A percentile compares a stretch with the other conserved stretches of the same genome.
These are phyloP conservation scores for Protaetia brevitarsis DNA, from an alignment of 1,140 invertebrate species.

Conservation along the genomic window DNA sequence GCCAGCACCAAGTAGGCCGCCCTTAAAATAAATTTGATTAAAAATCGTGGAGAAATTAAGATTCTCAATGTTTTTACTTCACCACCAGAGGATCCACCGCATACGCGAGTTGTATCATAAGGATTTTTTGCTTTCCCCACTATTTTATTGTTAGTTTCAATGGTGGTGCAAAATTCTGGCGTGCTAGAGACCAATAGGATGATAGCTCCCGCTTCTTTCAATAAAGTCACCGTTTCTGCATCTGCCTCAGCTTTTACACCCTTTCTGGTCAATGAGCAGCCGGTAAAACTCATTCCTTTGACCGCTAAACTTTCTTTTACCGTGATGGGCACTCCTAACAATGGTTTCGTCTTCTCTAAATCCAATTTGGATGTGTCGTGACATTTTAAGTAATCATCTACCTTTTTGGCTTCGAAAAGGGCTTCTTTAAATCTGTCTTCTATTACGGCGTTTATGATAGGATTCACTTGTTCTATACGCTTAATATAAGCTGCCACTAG, in stretches of 20 bases:
- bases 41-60: not conserved
- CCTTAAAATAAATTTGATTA: constrained; percentile 54
- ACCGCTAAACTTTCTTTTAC: constrained; percentile 70
- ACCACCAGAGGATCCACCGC: constrained; percentile 76
- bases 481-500: constrained; percentile 65
- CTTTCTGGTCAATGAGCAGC: constrained; percentile 59
- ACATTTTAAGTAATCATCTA: constrained; percentile 52
- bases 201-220: constrained; percentile 71
- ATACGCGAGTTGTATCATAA: constrained; percentile 61
- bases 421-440: constrained; percentile 70
- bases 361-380: constrained; percentile 53
- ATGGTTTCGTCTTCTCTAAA: constrained; percentile 55
- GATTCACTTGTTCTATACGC: constrained; percentile 70
- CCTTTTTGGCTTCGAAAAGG: constrained; percentile 61
- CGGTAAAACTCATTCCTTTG: constrained; percentile 64
- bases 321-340: constrained; percentile 76
- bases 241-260: constrained; percentile 59
- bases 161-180: constrained; percentile 74
- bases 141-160: constrained; percentile 66
- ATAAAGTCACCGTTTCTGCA: constrained; percentile 57
- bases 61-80: constrained; percentile 53
- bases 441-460: constrained; percentile 70
- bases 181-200: constrained; percentile 75
- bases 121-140: constrained; percentile 77
- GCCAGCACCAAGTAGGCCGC: constrained; percentile 64